phyloP scores from a whole-genome alignment of 2,113 vertebrate species.

The Morone saxatilis region DNA sequence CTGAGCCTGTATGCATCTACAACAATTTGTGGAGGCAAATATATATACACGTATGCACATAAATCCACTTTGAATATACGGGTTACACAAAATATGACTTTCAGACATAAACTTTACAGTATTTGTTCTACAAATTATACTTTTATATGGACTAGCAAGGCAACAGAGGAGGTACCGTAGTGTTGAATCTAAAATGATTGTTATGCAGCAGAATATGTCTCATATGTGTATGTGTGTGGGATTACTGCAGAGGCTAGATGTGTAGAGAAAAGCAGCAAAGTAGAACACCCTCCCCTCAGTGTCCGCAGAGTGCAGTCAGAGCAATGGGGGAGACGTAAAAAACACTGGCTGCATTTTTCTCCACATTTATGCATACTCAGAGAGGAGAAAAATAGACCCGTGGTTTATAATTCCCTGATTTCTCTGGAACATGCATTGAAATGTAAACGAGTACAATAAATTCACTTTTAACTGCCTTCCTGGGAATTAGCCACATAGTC shows the following conservation, averaged over 20 bases:
- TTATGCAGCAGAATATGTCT: slow-evolving; percentile 36
- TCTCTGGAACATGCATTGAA: slow-evolving; percentile 81
- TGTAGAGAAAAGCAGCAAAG: slow-evolving; percentile 35
- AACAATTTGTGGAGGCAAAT: slow-evolving; percentile 37
- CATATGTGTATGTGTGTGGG: slow-evolving; percentile 48
- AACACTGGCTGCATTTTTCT: slow-evolving; percentile 75
- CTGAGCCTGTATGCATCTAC: slow-evolving; percentile 26
- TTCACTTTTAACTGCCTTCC: slow-evolving; percentile 78
- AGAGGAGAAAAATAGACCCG: slow-evolving; percentile 72
- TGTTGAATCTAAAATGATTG: slow-evolving; percentile 40
- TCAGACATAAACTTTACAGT: slow-evolving; percentile 56
- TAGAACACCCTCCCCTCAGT: slow-evolving; percentile 56
- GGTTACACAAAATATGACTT: slow-evolving; percentile 56
- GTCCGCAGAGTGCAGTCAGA: slow-evolving; percentile 52
- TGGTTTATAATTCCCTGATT: slow-evolving; percentile 81
- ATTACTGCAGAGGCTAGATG: slow-evolving; percentile 63
- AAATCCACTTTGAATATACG: slow-evolving; percentile 54
- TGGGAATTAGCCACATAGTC: slow-evolving; percentile 76
- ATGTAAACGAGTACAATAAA: slow-evolving; percentile 84
- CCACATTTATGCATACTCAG: slow-evolving; percentile 73
- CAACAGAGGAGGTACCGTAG: slow-evolving; percentile 24
- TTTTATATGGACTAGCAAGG: slow-evolving; percentile 35
- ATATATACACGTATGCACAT: slow-evolving; percentile 44
- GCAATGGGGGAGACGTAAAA: slow-evolving; percentile 78
- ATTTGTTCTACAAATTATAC: slow-evolving; percentile 53